Evolutionary conservation across 2,888 invertebrate genomes (phyloP).

Genomic region (Himalopsyche kuldschensis): DNA sequence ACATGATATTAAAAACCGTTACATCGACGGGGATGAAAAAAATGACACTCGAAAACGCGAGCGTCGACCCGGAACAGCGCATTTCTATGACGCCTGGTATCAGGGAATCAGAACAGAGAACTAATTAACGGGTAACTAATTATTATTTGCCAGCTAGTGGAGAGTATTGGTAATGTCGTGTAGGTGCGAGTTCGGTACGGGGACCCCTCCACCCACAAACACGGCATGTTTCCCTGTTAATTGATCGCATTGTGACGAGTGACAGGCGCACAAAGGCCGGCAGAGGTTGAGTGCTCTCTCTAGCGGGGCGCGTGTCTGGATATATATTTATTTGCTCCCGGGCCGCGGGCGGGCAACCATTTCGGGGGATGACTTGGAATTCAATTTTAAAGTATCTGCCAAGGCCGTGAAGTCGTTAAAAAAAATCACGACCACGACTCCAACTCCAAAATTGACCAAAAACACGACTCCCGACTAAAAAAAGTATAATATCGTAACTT

Average conservation of each 20-base stretch:
- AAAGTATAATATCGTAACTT: too few species aligned
- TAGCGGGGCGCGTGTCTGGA: conserved; percentile 30
- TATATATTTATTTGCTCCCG: conserved; percentile 16
- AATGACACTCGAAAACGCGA: not conserved
- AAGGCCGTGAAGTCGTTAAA: too few species aligned
- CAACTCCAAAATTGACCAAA: too few species aligned
- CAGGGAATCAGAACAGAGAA: not conserved
- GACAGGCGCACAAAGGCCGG: conserved; percentile 33
- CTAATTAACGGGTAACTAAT: not conserved
- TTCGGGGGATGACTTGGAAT: not conserved
- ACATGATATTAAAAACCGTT: not conserved
- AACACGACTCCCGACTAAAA: too few species aligned
- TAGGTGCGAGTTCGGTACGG: not conserved
- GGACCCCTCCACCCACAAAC: conserved; percentile 4
- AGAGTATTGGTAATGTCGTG: not conserved
- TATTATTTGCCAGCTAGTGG: not conserved
- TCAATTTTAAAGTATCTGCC: too few species aligned
- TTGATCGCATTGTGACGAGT: conserved; percentile 38
- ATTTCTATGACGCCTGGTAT: not conserved
- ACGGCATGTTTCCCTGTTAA: conserved; percentile 26
- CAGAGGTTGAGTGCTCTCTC: conserved; percentile 20
- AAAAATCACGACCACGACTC: too few species aligned
- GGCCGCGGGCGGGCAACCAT: not conserved
- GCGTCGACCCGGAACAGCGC: not conserved
- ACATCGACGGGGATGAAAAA: not conserved